phyloP scores from a whole-genome alignment of 64 coral and sea anemone species.

The Porites lutea region DNA sequence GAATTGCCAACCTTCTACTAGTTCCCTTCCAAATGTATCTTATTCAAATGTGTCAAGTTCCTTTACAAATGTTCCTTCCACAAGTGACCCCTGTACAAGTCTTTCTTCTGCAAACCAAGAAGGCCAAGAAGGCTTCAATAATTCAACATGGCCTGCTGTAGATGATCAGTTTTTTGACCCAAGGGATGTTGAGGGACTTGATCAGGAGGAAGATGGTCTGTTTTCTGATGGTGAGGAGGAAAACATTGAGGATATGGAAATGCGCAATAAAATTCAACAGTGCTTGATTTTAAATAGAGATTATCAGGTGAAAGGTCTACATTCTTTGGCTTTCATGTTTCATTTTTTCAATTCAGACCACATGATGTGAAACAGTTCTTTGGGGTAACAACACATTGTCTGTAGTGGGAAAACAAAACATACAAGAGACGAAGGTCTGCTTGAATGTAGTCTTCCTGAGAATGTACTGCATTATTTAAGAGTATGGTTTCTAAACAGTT shows the following conservation, averaged over 20 bases:
- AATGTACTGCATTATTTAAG: no score
- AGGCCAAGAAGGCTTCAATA: background rate
- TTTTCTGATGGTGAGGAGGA: background rate
- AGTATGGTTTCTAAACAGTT: no score
- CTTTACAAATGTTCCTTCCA: background rate
- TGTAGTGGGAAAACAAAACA: no score
- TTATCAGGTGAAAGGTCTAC: conserved; percentile 13
- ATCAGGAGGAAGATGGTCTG: background rate
- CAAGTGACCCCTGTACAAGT: background rate
- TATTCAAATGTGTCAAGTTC: background rate
- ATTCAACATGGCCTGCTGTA: background rate
- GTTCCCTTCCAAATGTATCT: background rate
- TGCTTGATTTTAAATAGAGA: conserved; percentile 33
- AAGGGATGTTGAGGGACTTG: background rate
- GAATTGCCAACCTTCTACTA: background rate
- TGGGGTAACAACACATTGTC: no score
- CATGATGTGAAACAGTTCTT: no score
- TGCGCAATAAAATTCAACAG: conserved; percentile 20
- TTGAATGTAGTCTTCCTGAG: no score
- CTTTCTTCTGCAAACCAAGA: background rate
- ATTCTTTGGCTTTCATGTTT: no score
- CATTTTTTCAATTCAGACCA: no score
- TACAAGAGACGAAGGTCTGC: no score
- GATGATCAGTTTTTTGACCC: background rate
- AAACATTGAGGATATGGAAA: background rate